Percentiles rank a stretch among this genome's conserved stretches.
These are phyloP conservation scores for Diplodus puntazzo DNA, from an alignment of 2,797 vertebrate species.

Conservation along the genomic window DNA sequence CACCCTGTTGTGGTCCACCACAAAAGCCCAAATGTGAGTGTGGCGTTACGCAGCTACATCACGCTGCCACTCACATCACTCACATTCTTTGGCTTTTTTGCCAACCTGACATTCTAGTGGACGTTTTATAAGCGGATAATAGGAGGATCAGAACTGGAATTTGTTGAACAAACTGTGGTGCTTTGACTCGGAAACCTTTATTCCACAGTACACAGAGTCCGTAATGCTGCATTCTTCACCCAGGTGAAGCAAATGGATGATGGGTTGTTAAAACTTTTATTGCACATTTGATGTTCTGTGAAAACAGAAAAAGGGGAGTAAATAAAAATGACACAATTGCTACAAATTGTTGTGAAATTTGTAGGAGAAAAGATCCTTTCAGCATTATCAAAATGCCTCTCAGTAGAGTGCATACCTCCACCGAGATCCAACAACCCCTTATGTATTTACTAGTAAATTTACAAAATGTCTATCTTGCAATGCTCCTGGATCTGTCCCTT, in stretches of 20 bases:
- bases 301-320: neutral
- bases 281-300: neutral
- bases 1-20: slow-evolving; percentile 41
- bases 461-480: too few species aligned
- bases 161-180: slow-evolving; percentile 72
- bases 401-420: too few species aligned
- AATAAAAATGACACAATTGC: too few species aligned
- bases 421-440: too few species aligned
- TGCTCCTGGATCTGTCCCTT: too few species aligned
- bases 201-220: slow-evolving; percentile 42
- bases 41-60: slow-evolving; percentile 37
- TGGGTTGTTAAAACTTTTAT: neutral
- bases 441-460: too few species aligned
- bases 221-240: slow-evolving; percentile 39
- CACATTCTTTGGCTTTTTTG: slow-evolving; percentile 76
- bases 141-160: slow-evolving; percentile 79
- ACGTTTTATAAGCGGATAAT: slow-evolving; percentile 65
- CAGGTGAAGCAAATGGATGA: slow-evolving; percentile 38
- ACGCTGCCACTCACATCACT: slow-evolving; percentile 51
- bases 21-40: slow-evolving; percentile 55
- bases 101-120: slow-evolving; percentile 65
- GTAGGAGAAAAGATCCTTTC: too few species aligned
- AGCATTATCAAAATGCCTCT: too few species aligned
- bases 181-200: slow-evolving; percentile 63
- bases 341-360: too few species aligned